Conservation (phyloP, 1,140 invertebrate species). For the Fopius arisanus region DNA sequence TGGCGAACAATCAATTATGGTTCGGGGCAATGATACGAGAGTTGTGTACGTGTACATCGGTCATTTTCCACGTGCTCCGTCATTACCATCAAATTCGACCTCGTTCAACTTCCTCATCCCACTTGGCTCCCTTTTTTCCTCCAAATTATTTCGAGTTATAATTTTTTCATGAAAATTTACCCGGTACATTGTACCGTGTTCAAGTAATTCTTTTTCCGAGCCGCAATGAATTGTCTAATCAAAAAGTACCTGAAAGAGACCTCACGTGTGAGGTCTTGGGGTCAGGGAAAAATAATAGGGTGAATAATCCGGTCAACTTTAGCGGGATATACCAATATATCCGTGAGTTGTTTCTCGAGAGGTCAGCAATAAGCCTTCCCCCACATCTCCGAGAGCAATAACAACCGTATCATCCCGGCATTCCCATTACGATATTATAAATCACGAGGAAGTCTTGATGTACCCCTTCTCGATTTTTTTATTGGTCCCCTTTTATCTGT, state of each 20-base stretch:
- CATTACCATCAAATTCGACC: conserved; percentile 39
- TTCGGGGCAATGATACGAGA: conserved; percentile 35
- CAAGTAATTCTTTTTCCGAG: no score
- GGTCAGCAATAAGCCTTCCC: conserved; percentile 46
- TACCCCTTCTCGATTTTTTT: background rate
- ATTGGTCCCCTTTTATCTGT: background rate
- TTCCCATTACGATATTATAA: conserved; percentile 59
- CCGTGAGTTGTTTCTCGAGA: conserved; percentile 20
- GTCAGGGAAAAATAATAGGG: background rate
- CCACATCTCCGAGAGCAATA: conserved; percentile 42
- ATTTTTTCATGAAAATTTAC: no score
- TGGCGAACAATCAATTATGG: conserved; percentile 40
- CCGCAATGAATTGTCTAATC: no score
- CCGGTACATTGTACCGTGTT: no score
- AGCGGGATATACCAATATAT: background rate
- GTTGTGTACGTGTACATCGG: background rate
- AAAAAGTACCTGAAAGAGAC: background rate
- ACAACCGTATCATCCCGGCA: conserved; percentile 46
- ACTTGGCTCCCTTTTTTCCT: background rate
- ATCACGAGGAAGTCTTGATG: conserved; percentile 51
- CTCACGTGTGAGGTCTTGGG: background rate
- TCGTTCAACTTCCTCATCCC: conserved; percentile 35
- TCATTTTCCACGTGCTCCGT: conserved; percentile 30
- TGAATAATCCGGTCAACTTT: background rate
- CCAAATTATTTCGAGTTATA: no score